phyloP scores from a whole-genome alignment of 2,888 invertebrate genomes.

The Erynnis tages region DNA sequence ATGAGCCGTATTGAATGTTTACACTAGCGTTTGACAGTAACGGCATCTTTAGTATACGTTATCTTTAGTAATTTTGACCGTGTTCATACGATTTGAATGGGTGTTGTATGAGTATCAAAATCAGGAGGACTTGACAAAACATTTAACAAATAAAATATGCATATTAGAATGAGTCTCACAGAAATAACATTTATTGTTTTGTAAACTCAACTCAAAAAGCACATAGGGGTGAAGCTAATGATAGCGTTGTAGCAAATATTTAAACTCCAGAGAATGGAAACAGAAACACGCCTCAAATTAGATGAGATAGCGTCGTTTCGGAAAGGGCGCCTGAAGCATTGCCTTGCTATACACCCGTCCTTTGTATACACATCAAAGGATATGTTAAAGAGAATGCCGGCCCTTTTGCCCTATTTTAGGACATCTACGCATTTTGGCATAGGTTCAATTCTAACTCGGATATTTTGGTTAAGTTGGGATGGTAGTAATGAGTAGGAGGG shows the following conservation, averaged over 20 bases:
- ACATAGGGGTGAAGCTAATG: background rate
- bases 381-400: slow-evolving; percentile 1
- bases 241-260: background rate
- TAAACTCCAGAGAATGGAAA: background rate
- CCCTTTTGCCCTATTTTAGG: background rate
- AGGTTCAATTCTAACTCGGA: background rate
- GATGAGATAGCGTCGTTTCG: background rate
- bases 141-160: too few relatives aligned
- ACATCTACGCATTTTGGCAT: background rate
- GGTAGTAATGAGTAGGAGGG: too few relatives aligned
- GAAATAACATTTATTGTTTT: too few relatives aligned
- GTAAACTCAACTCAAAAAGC: too few relatives aligned
- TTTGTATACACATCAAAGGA: slow-evolving; percentile 15
- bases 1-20: too few relatives aligned
- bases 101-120: too few relatives aligned
- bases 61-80: too few relatives aligned
- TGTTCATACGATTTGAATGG: too few relatives aligned
- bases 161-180: too few relatives aligned
- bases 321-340: background rate
- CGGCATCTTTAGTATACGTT: too few relatives aligned
- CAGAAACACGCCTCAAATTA: slow-evolving; percentile 1
- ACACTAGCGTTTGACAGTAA: too few relatives aligned
- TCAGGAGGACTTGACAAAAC: too few relatives aligned
- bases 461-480: background rate
- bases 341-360: background rate